Evolutionary conservation across 2,888 invertebrate genomes (phyloP).

Genomic region (Spodoptera picta): DNA sequence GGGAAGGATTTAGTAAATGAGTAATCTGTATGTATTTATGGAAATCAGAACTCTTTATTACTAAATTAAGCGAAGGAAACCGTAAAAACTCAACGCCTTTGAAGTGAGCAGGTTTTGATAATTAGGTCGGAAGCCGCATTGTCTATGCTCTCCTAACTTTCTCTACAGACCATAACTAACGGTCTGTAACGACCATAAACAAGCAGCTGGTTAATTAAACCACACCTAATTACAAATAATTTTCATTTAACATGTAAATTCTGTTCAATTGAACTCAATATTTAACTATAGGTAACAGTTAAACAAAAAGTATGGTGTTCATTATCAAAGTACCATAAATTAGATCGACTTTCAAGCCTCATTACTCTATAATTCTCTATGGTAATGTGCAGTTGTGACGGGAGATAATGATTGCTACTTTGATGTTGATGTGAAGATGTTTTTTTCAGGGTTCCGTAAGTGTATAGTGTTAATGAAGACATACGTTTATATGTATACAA

Average conservation of each 20-base stretch:
- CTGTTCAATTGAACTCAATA: constrained; percentile 41
- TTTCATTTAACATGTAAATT: constrained; percentile 51
- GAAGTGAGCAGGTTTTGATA: not conserved
- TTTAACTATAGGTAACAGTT: constrained; percentile 47
- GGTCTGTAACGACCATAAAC: constrained; percentile 19
- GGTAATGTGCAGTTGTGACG: constrained; percentile 68
- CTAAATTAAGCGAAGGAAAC: not conserved
- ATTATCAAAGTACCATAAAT: constrained; percentile 70
- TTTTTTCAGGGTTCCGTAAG: constrained; percentile 47
- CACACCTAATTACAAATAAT: constrained; percentile 49
- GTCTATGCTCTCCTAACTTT: constrained; percentile 31
- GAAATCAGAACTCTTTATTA: not conserved
- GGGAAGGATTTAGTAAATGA: no score
- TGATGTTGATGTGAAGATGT: constrained; percentile 37
- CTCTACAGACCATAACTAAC: constrained; percentile 43
- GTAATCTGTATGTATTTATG: no score
- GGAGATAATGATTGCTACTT: constrained; percentile 53
- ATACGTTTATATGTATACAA: not conserved
- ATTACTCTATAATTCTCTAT: constrained; percentile 72
- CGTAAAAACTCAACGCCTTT: not conserved
- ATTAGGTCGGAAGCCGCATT: constrained; percentile 13
- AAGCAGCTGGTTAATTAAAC: constrained; percentile 49
- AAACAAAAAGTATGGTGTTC: constrained; percentile 35
- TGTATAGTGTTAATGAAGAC: constrained; percentile 25
- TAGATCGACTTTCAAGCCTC: constrained; percentile 64